Conservation (phyloP, 2,888 invertebrate species). For the Rosalia funebris region DNA sequence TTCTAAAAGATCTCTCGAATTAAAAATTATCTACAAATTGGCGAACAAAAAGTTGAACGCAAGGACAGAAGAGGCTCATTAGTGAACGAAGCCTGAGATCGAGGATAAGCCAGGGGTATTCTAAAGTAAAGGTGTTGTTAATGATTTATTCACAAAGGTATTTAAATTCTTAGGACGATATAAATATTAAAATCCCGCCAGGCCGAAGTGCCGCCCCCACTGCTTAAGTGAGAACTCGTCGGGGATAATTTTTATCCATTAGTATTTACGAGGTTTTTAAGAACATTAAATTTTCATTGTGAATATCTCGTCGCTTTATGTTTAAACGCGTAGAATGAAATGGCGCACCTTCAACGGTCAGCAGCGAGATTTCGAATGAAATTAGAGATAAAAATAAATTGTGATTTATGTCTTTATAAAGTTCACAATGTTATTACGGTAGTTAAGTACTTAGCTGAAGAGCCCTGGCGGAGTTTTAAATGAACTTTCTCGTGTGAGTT, state of each 20-base stretch:
- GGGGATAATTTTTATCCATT: constrained; percentile 22
- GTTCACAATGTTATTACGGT: neutral
- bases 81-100: too few relatives aligned
- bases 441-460: neutral
- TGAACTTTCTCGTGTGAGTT: neutral
- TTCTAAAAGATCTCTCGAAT: too few relatives aligned
- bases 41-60: too few relatives aligned
- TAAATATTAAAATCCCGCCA: constrained; percentile 7
- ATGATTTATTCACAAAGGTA: constrained; percentile 12
- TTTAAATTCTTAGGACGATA: constrained; percentile 2
- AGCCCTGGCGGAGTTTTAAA: neutral
- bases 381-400: neutral
- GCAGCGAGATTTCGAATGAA: neutral
- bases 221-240: constrained; percentile 1
- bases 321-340: constrained; percentile 13
- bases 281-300: constrained; percentile 18
- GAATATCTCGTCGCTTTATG: constrained; percentile 8
- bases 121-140: too few relatives aligned
- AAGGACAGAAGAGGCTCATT: too few relatives aligned
- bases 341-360: constrained; percentile 4
- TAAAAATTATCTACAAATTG: too few relatives aligned
- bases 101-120: too few relatives aligned
- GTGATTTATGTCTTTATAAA: neutral
- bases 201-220: neutral
- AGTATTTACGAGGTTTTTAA: constrained; percentile 8